Evolutionary conservation across 2,113 vertebrate species (phyloP).

Genomic region (Redunca redunca): DNA sequence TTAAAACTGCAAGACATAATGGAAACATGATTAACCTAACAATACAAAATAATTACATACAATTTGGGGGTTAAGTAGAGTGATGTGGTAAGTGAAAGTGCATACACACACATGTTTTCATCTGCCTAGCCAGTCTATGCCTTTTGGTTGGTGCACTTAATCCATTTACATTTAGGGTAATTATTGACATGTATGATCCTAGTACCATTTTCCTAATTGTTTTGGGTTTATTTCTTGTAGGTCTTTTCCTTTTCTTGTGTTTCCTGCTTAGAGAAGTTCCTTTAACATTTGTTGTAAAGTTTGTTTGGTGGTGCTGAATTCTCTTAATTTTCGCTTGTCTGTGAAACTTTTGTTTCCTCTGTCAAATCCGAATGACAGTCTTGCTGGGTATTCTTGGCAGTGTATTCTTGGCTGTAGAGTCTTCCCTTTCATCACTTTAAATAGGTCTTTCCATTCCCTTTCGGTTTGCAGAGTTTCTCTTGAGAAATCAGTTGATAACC

Average conservation of each 20-base stretch:
- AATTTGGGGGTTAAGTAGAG: background rate
- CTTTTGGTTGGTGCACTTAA: background rate
- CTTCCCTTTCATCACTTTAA: background rate
- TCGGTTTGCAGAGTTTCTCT: background rate
- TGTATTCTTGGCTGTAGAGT: background rate
- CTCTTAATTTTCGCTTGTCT: background rate
- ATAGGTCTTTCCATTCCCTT: background rate
- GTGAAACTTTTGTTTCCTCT: background rate
- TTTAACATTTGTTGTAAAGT: background rate
- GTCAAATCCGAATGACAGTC: background rate
- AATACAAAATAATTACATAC: background rate
- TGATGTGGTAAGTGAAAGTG: background rate
- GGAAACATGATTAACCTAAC: background rate
- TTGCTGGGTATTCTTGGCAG: background rate
- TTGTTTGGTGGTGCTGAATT: background rate
- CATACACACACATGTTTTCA: background rate
- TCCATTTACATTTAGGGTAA: background rate
- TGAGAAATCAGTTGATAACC: conserved; percentile 10
- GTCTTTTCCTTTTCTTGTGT: background rate
- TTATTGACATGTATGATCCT: background rate
- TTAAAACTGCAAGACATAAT: background rate
- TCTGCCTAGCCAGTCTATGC: background rate
- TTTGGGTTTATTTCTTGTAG: background rate
- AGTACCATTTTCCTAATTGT: background rate
- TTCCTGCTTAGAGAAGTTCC: background rate